phyloP scores from a whole-genome alignment of 2,888 invertebrate genomes.

The Sthenelais limicola region DNA sequence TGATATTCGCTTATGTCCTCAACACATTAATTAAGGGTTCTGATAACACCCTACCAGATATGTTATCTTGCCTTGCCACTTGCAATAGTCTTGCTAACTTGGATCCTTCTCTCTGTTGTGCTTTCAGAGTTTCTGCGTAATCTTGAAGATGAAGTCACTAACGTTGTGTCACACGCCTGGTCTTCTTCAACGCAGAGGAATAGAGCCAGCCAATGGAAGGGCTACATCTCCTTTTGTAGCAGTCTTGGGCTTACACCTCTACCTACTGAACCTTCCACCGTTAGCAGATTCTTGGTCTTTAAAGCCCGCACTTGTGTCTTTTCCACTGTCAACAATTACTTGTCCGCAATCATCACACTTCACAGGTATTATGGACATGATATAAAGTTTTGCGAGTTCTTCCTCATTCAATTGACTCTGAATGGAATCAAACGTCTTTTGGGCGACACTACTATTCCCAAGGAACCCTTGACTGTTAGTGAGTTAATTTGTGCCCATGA shows the following conservation, averaged over 20 bases:
- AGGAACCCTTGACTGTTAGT: background rate
- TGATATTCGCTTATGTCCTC: background rate
- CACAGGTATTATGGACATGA: background rate
- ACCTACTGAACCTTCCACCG: background rate
- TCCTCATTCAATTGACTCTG: background rate
- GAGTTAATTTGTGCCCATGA: background rate
- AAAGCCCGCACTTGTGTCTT: background rate
- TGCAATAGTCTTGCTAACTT: no score
- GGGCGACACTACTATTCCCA: background rate
- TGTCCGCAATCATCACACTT: background rate
- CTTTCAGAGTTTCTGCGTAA: background rate
- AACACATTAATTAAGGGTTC: background rate
- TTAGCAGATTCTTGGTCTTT: background rate
- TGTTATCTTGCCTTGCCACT: no score
- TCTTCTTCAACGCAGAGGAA: background rate
- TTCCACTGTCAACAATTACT: slow-evolving; percentile 1
- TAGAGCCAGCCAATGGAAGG: no score
- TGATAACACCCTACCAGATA: no score
- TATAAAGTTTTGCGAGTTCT: background rate
- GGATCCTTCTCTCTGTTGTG: background rate
- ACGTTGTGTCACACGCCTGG: background rate
- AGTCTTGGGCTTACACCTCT: background rate
- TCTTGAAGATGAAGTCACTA: background rate
- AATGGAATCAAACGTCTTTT: background rate
- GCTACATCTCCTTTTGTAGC: background rate